A percentile compares a stretch with the other conserved stretches of the same genome.
Evolutionary conservation across 37 sponge, comb jelly and placozoan species (phyloP).

Genomic region (Spongia lamella): DNA sequence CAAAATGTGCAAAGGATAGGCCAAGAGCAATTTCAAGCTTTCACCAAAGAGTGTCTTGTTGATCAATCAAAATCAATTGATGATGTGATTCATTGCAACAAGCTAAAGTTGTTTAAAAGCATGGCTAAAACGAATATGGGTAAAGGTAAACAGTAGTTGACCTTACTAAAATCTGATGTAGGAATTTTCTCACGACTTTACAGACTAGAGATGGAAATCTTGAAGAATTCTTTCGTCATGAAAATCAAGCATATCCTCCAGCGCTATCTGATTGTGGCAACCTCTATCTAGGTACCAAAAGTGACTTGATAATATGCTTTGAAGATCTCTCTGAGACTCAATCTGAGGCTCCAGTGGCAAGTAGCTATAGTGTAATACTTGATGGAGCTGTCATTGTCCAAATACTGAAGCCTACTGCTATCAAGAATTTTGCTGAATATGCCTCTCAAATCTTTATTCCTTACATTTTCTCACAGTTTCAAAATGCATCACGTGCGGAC

Average conservation of each 20-base stretch:
- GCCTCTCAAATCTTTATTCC: constrained; percentile 41
- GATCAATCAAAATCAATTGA: constrained; percentile 27
- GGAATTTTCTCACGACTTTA: constrained; percentile 37
- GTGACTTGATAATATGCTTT: constrained; percentile 32
- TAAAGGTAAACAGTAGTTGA: constrained; percentile 11
- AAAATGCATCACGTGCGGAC: constrained; percentile 29
- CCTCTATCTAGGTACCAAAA: constrained; percentile 35
- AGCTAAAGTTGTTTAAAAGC: no score
- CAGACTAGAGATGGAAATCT: constrained; percentile 21
- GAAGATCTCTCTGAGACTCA: constrained; percentile 6
- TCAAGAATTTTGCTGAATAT: constrained; percentile 29
- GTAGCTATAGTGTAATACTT: neutral
- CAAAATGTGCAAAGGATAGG: neutral
- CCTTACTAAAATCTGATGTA: constrained; percentile 14
- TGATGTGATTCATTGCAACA: constrained; percentile 28
- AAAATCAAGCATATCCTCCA: constrained; percentile 4
- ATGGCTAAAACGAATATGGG: no score
- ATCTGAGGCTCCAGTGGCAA: neutral
- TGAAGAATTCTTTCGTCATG: constrained; percentile 3
- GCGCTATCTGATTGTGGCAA: constrained; percentile 23
- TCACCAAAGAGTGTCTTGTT: constrained; percentile 29
- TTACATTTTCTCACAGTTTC: constrained; percentile 18
- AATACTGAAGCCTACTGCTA: constrained; percentile 35
- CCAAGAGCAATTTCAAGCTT: constrained; percentile 31
- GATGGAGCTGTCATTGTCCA: constrained; percentile 47